These are phyloP conservation scores for Empis livida DNA, from an alignment of 2,888 invertebrate species.

Conservation along the genomic window DNA sequence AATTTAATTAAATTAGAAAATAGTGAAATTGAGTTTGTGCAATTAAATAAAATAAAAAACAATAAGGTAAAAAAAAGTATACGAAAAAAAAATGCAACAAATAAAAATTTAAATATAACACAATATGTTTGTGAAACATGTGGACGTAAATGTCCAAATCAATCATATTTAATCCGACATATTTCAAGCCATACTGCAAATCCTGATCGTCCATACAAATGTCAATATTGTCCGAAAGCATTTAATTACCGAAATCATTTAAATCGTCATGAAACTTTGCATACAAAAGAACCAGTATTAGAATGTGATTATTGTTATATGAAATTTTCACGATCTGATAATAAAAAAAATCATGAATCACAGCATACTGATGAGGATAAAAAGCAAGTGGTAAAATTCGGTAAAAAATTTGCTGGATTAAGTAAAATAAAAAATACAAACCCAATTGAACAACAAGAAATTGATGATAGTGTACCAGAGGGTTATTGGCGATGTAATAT, in stretches of 20 bases:
- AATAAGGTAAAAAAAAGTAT: neutral
- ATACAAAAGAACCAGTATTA: neutral
- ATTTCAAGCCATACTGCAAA: constrained; percentile 1
- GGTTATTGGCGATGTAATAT: neutral
- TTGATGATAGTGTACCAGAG: neutral
- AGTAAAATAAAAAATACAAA: neutral
- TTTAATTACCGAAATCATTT: constrained; percentile 4
- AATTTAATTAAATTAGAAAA: neutral
- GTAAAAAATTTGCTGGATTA: neutral
- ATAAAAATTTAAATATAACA: neutral
- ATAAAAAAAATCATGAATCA: neutral
- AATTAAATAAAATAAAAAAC: no score
- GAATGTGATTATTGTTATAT: constrained; percentile 3
- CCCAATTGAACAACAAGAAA: neutral
- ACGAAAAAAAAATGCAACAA: neutral
- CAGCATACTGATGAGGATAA: neutral
- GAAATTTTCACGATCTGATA: neutral
- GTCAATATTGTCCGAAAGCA: constrained; percentile 3
- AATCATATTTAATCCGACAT: constrained; percentile 4
- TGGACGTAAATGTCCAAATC: neutral
- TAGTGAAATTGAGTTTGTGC: neutral
- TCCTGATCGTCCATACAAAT: constrained; percentile 3
- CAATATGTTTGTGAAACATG: constrained; percentile 4
- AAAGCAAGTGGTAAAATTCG: neutral
- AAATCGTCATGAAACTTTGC: constrained; percentile 1